Evolutionary conservation across 2,113 vertebrate species (phyloP).

Genomic region (Macrotis lagotis): DNA sequence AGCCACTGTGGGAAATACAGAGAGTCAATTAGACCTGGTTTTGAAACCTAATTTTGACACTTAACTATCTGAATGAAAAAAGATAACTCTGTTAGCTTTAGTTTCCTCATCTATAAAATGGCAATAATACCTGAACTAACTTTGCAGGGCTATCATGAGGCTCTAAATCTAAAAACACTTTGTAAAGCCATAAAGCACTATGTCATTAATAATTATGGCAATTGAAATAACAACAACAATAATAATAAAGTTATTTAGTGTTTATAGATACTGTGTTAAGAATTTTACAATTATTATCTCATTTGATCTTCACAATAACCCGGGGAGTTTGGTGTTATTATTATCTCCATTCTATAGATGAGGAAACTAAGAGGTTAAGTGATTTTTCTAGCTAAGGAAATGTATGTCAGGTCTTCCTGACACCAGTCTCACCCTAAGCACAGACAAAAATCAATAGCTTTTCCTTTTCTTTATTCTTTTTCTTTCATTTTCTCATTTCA

Average conservation of each 20-base stretch:
- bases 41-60: neutral
- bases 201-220: neutral
- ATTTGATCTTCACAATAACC: too few species aligned
- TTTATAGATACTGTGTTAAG: neutral
- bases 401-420: neutral
- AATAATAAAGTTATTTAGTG: neutral
- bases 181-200: neutral
- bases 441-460: neutral
- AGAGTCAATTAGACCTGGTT: neutral
- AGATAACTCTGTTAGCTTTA: neutral
- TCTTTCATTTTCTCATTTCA: neutral
- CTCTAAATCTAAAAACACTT: neutral
- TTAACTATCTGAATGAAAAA: neutral
- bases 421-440: neutral
- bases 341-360: neutral
- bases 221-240: too few species aligned
- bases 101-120: neutral
- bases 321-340: neutral
- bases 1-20: neutral
- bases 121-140: neutral
- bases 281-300: too few species aligned
- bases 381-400: neutral
- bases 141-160: neutral
- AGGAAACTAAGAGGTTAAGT: neutral
- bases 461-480: neutral